phyloP scores from a whole-genome alignment of 2,797 vertebrate species.

The Tiaroga cobitis region DNA sequence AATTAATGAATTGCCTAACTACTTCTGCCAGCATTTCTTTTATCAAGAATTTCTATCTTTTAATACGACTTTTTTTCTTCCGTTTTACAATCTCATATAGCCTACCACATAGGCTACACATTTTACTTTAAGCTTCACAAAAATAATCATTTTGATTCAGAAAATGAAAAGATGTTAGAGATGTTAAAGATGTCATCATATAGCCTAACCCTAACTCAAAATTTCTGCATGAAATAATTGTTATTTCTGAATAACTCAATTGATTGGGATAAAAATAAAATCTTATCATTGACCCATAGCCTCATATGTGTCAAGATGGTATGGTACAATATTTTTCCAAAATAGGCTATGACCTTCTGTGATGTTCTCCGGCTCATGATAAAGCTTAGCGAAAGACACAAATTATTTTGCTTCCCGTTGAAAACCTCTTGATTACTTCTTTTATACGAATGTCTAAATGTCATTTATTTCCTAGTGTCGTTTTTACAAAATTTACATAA shows the following conservation, averaged over 20 bases:
- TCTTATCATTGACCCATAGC: background rate
- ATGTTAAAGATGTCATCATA: too few relatives aligned
- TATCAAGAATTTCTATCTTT: background rate
- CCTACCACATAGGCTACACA: background rate
- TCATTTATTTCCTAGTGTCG: constrained; percentile 59
- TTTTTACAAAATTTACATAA: constrained; percentile 95
- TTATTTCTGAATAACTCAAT: background rate
- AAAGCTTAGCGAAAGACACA: constrained; percentile 10
- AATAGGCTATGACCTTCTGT: constrained; percentile 8
- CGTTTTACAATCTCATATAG: background rate
- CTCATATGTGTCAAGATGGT: constrained; percentile 2
- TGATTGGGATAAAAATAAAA: background rate
- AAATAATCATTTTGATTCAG: background rate
- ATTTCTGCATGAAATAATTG: background rate
- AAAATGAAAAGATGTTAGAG: background rate
- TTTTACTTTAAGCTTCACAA: background rate
- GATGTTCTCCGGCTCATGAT: constrained; percentile 2
- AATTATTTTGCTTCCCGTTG: constrained; percentile 23
- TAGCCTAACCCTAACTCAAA: too few relatives aligned
- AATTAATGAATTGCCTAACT: background rate
- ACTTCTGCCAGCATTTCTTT: background rate
- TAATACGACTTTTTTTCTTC: background rate
- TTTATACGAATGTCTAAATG: constrained; percentile 64
- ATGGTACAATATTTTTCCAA: constrained; percentile 8
- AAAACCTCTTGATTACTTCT: constrained; percentile 61